Evolutionary conservation across 2,888 invertebrate genomes (phyloP).

Genomic region (Trissonchulus latispiculum): DNA sequence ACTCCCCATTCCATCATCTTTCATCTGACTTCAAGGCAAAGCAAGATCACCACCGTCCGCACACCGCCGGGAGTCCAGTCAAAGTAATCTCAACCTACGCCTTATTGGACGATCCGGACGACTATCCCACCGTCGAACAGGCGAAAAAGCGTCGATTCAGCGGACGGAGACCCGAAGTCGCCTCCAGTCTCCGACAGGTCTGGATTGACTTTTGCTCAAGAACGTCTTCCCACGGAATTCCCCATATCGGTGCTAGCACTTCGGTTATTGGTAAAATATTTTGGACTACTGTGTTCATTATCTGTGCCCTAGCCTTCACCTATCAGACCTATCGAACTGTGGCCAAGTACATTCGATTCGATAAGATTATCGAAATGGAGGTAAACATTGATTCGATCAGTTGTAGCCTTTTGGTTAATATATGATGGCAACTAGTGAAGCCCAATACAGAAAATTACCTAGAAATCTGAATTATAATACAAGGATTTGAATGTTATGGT

Average conservation of each 20-base stretch:
- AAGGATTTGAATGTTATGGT: too few relatives aligned
- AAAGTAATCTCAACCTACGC: not conserved
- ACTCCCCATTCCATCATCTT: too few relatives aligned
- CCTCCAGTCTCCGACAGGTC: slow-evolving; percentile 29
- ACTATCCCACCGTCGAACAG: not conserved
- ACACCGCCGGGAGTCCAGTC: not conserved
- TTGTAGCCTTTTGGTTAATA: too few relatives aligned
- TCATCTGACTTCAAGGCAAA: too few relatives aligned
- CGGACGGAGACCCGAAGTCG: not conserved
- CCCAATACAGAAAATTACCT: too few relatives aligned
- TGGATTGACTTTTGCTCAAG: slow-evolving; percentile 40
- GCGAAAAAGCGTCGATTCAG: not conserved
- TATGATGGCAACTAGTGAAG: too few relatives aligned
- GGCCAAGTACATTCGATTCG: slow-evolving; percentile 35
- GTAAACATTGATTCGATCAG: slow-evolving; percentile 5
- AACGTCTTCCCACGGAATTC: slow-evolving; percentile 38
- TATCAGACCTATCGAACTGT: slow-evolving; percentile 42
- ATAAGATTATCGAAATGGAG: slow-evolving; percentile 20
- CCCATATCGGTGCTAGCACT: slow-evolving; percentile 20
- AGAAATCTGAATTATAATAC: too few relatives aligned
- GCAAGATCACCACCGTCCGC: too few relatives aligned
- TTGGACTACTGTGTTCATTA: slow-evolving; percentile 34
- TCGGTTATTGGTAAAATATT: slow-evolving; percentile 25
- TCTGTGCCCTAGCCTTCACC: slow-evolving; percentile 33
- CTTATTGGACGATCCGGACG: not conserved